phyloP scores from a whole-genome alignment of 1,140 invertebrate species.

The Heliconius hewitsoni region DNA sequence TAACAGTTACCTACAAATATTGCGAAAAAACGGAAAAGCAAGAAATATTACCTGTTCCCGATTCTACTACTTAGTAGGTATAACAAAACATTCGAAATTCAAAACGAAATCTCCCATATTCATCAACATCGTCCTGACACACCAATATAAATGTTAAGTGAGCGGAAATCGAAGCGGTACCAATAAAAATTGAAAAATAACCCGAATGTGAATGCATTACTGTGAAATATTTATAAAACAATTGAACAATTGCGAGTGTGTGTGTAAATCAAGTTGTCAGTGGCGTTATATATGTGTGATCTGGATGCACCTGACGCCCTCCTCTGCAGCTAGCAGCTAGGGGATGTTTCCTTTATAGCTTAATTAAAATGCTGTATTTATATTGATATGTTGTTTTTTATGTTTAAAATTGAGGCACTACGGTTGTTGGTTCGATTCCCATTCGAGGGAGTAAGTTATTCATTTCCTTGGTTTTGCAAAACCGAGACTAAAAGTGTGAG shows the following conservation, averaged over 20 bases:
- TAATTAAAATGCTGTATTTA: not conserved
- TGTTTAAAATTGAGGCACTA: no score
- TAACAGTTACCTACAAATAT: no score
- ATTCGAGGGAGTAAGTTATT: no score
- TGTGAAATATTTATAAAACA: conserved; percentile 48
- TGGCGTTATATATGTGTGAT: conserved; percentile 72
- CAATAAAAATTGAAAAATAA: conserved; percentile 30
- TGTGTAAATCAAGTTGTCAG: conserved; percentile 70
- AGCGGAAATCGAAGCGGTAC: not conserved
- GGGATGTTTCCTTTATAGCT: not conserved
- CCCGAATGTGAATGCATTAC: conserved; percentile 18
- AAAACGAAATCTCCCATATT: not conserved
- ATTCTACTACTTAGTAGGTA: not conserved
- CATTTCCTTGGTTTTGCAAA: no score
- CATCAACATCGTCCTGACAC: conserved; percentile 17
- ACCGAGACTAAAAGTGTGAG: accelerated
- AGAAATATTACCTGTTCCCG: no score
- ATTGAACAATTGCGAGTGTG: conserved; percentile 58
- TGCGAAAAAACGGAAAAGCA: no score
- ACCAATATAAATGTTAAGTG: conserved; percentile 28
- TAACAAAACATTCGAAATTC: not conserved
- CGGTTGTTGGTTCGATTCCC: no score
- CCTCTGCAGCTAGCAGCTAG: not conserved
- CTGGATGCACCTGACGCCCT: conserved; percentile 63
- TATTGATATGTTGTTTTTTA: no score